Percentiles rank a stretch among this genome's conserved stretches.
Evolutionary conservation across 2,797 vertebrate species (phyloP).

Genomic region (Hirundo rustica): DNA sequence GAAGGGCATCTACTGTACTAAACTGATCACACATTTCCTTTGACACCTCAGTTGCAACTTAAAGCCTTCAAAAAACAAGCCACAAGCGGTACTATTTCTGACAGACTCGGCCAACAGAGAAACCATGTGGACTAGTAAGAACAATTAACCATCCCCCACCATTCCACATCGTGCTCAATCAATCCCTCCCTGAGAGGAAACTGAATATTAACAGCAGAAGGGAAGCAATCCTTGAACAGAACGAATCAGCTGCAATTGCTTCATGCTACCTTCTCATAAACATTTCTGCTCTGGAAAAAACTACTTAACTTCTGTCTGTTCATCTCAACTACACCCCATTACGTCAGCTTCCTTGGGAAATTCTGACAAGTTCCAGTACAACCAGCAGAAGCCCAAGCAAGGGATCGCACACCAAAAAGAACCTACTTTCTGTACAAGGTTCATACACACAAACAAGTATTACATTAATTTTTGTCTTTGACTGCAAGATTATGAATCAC

Average conservation of each 20-base stretch:
- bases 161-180: background rate
- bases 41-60: background rate
- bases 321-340: background rate
- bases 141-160: background rate
- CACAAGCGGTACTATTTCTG: background rate
- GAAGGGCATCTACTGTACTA: background rate
- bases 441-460: background rate
- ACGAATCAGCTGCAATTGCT: background rate
- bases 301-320: background rate
- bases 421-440: background rate
- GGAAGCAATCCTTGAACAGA: slow-evolving; percentile 15
- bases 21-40: background rate
- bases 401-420: background rate
- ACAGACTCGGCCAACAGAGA: background rate
- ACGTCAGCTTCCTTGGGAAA: background rate
- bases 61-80: background rate
- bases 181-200: background rate
- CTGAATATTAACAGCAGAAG: slow-evolving; percentile 52
- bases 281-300: background rate
- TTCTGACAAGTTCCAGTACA: background rate
- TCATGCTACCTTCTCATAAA: background rate
- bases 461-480: background rate
- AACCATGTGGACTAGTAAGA: background rate
- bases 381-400: background rate
- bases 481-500: background rate